phyloP scores from a whole-genome alignment of 2,797 vertebrate genomes.

The Oreochromis grahami region DNA sequence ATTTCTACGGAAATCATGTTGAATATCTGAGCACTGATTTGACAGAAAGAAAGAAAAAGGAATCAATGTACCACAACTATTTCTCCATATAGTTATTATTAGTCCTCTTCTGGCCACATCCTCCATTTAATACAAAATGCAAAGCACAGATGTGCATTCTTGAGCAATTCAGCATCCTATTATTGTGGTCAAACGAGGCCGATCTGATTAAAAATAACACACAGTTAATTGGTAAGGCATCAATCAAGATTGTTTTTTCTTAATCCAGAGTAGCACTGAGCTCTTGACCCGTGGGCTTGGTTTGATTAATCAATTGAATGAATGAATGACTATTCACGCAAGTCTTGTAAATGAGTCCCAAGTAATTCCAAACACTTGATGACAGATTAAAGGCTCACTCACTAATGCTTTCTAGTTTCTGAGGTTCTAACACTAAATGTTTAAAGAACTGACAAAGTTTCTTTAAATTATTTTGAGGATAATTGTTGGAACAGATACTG shows the following conservation, averaged over 20 bases:
- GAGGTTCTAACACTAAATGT: neutral
- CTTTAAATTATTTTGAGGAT: neutral
- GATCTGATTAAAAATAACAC: neutral
- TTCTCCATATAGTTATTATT: neutral
- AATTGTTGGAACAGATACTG: neutral
- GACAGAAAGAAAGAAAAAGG: neutral
- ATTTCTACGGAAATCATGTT: accelerated
- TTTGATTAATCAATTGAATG: neutral
- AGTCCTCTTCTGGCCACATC: neutral
- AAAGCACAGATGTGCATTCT: neutral
- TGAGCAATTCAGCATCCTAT: neutral
- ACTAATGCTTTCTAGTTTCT: neutral
- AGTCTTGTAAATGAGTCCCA: neutral
- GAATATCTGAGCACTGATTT: neutral
- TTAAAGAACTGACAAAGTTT: neutral
- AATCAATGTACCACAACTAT: neutral
- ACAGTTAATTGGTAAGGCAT: neutral
- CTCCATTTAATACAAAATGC: neutral
- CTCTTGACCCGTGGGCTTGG: neutral
- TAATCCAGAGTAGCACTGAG: neutral
- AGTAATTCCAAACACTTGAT: accelerated
- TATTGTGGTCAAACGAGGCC: neutral
- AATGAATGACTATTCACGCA: neutral
- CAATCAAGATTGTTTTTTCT: neutral
- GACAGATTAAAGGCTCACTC: neutral